Base-by-base conservation (phyloP, 1,140 invertebrate species). In the Araneus ventricosus region DNA sequence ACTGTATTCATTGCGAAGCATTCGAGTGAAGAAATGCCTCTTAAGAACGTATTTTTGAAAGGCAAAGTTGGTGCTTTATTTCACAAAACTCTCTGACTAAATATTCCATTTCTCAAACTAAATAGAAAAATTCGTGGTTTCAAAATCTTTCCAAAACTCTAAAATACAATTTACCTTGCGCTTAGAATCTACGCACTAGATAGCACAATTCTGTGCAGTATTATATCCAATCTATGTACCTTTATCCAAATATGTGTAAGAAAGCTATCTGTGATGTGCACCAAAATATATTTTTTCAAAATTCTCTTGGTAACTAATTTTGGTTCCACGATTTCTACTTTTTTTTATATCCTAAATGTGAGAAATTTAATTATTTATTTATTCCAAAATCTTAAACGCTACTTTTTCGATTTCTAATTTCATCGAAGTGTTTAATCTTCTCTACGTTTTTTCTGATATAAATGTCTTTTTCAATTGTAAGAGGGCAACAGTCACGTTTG, bases 201-300 rank as follows among this genome's bases (percentile, higher is more conserved):
- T n/a, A 37, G 27, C 30, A 75, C 14, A 20, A 75, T 4, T 75
- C 22, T 37, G 6, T 75, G 20, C n/a, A 34, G 30, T 5, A 20
- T 75, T n/a, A 5, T 22, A 75, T 34, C 6, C 10, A 75, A 75
- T 37, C 70, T 75, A 37, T 75, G 70, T 22, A 34, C 30, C 20
- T 75, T 75, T 75, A 34, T 75, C 30, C 70, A 75, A 75, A 75
- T 75, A 75, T 20, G 30, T 75, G 70, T 75, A 37, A 75, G 70
- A 75, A 75, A 75, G 20, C 30, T 75, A 75, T 20, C 70, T 20
- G 45, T 52, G 30, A 34, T 20, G 70, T 75, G 70, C 70, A 34
- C 27, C 30, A 75, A 75, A 75, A 37, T 37, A 37, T 75, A 75
- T 75, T 37, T 75, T 20, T 75, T 75, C 70, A 75, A 75, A 75